Conservation (phyloP, 2,797 vertebrate genomes). For the Amazonetta brasiliensis region DNA sequence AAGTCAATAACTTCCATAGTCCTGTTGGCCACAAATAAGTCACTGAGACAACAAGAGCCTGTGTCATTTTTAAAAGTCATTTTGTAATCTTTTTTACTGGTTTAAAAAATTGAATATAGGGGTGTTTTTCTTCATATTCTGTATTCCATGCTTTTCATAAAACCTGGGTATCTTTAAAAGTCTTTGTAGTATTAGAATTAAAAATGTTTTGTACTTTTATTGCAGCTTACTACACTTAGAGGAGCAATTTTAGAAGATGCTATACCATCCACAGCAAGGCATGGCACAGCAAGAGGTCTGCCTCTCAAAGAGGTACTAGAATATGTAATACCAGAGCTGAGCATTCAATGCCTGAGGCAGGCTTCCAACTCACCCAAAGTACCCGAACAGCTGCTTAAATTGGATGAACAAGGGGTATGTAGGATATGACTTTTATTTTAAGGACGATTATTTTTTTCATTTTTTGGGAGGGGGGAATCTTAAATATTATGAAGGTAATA, state of each 20-base stretch:
- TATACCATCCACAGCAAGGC: constrained; percentile 93
- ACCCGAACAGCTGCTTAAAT: constrained; percentile 92
- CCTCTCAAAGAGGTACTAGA: constrained; percentile 97
- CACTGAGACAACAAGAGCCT: neutral
- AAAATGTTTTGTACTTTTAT: neutral
- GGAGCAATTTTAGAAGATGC: constrained; percentile 97
- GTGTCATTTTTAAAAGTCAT: neutral
- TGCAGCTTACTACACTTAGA: constrained; percentile 92
- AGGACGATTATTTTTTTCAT: neutral
- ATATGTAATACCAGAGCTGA: constrained; percentile 94
- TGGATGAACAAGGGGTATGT: constrained; percentile 98
- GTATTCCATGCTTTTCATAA: neutral
- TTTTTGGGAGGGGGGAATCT: too few relatives aligned
- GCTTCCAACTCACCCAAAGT: constrained; percentile 92
- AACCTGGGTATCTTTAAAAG: neutral
- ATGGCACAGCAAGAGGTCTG: constrained; percentile 92
- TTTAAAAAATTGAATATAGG: neutral
- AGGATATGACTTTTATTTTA: neutral
- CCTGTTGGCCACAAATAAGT: neutral
- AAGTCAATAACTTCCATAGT: neutral
- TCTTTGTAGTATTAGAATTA: neutral
- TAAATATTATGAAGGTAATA: neutral
- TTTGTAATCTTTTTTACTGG: neutral
- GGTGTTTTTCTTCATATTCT: neutral
- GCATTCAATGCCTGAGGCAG: constrained; percentile 91